These are phyloP conservation scores for Otus sunia DNA, from an alignment of 2,113 vertebrate genomes.

Conservation along the genomic window DNA sequence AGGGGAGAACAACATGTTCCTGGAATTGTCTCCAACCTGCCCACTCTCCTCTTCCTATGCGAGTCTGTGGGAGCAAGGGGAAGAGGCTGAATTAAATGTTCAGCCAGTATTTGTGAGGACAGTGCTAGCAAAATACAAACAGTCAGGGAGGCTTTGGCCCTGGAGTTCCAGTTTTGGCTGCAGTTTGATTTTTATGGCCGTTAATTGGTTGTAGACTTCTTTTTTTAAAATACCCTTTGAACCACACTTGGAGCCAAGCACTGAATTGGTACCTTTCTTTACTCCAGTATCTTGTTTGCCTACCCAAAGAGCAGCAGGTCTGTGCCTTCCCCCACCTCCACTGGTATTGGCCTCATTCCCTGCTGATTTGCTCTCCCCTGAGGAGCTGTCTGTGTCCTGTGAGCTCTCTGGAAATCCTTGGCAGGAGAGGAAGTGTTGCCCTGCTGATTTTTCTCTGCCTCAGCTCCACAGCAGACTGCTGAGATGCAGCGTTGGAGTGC, in stretches of 20 bases:
- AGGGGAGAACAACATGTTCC: slow-evolving; percentile 21
- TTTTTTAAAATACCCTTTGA: background rate
- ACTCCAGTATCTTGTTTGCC: background rate
- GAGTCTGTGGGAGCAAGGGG: background rate
- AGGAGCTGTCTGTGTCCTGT: background rate
- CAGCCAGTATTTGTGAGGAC: slow-evolving; percentile 16
- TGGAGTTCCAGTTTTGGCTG: background rate
- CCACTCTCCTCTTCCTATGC: background rate
- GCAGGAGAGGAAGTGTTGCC: background rate
- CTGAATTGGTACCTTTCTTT: background rate
- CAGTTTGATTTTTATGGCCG: background rate
- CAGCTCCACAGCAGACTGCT: background rate
- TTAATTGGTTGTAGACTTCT: background rate
- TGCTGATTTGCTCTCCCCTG: background rate
- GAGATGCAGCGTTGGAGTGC: background rate
- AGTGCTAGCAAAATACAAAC: background rate
- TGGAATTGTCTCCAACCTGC: slow-evolving; percentile 48
- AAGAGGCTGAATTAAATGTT: slow-evolving; percentile 15
- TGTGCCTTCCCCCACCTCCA: background rate
- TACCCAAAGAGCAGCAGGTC: background rate
- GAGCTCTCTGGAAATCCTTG: background rate
- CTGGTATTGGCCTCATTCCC: background rate
- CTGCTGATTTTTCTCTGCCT: background rate
- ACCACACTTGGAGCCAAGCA: background rate
- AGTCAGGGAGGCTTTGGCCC: background rate